Percentiles rank a stretch among this genome's conserved stretches.
Conservation (phyloP, 2,113 vertebrate genomes). For the Ophiodon elongatus region DNA sequence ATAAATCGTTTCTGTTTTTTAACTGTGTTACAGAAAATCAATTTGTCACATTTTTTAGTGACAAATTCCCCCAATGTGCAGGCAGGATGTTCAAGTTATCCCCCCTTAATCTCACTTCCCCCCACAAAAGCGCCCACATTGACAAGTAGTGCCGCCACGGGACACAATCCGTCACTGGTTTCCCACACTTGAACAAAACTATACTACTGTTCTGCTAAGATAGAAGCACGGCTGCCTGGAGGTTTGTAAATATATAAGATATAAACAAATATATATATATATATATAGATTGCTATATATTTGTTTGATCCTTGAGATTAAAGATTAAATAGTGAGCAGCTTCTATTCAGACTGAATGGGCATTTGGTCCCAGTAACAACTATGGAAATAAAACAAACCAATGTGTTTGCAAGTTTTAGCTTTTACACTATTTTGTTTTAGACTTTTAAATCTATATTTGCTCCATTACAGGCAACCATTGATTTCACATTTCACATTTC, state of each 20-base stretch:
- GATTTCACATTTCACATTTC: no score
- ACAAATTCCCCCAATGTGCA: neutral
- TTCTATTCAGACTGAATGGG: neutral
- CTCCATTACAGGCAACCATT: neutral
- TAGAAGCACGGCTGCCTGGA: neutral
- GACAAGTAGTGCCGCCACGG: no score
- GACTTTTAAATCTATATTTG: neutral
- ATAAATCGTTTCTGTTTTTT: no score
- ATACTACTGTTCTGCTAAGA: neutral
- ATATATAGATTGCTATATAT: no score
- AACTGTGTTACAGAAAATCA: neutral
- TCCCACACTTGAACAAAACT: no score
- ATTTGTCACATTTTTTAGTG: neutral
- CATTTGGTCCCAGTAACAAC: neutral
- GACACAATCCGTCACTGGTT: no score
- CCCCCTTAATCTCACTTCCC: neutral
- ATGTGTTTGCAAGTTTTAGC: neutral
- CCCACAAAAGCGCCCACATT: neutral
- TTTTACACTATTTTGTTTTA: neutral
- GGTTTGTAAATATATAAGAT: neutral
- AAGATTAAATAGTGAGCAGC: neutral
- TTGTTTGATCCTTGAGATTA: no score
- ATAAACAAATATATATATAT: no score
- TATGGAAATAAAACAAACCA: neutral
- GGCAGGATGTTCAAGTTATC: no score